Evolutionary conservation across 2,888 invertebrate species (phyloP), one percentile per base, ranked within the genome.

Genomic region (Liopterus haemorrhoidalis): DNA sequence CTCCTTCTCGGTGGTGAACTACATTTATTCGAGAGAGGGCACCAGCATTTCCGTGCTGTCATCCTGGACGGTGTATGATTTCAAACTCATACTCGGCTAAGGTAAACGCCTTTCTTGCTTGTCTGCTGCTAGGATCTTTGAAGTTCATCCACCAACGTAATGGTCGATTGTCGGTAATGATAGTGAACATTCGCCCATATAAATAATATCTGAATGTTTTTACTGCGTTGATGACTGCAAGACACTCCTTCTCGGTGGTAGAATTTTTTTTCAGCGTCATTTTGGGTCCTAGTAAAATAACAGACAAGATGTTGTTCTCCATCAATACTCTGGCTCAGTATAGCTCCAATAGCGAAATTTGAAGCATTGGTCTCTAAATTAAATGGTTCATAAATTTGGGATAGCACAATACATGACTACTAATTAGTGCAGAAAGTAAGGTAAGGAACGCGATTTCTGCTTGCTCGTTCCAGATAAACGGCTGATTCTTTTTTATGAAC

Each of bases 161-260:
- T 2, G 55, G 51, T 22, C 37, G 31, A 35, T 57, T 56, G 46
- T 57, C 58, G 1, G 53, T 58, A 5, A 54, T 43, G 5, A 59
- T 33, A 5, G 27, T 46, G 20, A 59, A 58, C 19, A 43, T 43
- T 19, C 46, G 38, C 4, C 57, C 58, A 30, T 50, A 53, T 4
- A 59, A 20, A 41, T 59, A 58, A 12, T 51, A 53, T 18, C 54
- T 21, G 38, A 55, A 58, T 32, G 51, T 42, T 20, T 54, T 52
- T 3, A 50, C 37, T 1, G 53, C 52, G 43, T 45, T 54, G 2
- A 57, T 43, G 2, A 57, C 37, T 1, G 54, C 57, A 12, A 57
- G 33, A 1, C 54, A 38, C 49, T 59, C 57, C 12, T 53, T 49
- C 36, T 58, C 52, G 11, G 38, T 54, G 4, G 56, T 54, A 8